Evolutionary conservation across 2,888 invertebrate genomes (phyloP).

Genomic region (Mactromeris polynyma): DNA sequence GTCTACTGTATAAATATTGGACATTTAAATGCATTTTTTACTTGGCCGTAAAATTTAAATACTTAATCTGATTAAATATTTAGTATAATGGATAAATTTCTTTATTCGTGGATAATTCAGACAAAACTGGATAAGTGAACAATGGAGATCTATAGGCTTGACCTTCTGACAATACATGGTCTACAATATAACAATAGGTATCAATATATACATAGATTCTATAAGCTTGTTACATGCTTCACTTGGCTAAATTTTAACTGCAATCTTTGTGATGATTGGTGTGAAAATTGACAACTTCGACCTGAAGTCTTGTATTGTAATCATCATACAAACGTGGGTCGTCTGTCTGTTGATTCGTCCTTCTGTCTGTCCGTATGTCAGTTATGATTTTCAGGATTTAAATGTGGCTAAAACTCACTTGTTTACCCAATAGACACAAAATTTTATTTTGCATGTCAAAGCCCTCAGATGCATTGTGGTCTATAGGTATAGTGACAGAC

Average conservation of each 20-base stretch:
- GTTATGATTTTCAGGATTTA: too few species aligned
- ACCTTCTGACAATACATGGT: neutral
- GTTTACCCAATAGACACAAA: too few species aligned
- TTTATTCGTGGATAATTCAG: neutral
- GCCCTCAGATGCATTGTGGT: too few species aligned
- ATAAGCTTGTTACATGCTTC: neutral
- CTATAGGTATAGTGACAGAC: too few species aligned
- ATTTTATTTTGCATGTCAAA: too few species aligned
- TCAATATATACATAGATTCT: neutral
- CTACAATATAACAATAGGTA: neutral
- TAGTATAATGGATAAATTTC: neutral
- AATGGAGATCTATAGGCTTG: neutral
- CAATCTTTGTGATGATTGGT: neutral
- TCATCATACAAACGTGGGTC: neutral
- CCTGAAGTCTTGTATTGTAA: neutral
- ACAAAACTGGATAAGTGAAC: neutral
- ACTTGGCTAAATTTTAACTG: neutral
- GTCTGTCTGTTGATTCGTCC: neutral
- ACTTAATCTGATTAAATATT: conserved; percentile 10
- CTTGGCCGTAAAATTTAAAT: neutral
- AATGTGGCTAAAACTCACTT: too few species aligned
- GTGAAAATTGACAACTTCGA: neutral
- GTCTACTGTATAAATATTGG: neutral
- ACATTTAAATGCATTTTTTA: neutral
- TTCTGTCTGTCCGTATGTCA: too few species aligned